Conservation (phyloP, 2,888 invertebrate species). For the Erebia palarica region DNA sequence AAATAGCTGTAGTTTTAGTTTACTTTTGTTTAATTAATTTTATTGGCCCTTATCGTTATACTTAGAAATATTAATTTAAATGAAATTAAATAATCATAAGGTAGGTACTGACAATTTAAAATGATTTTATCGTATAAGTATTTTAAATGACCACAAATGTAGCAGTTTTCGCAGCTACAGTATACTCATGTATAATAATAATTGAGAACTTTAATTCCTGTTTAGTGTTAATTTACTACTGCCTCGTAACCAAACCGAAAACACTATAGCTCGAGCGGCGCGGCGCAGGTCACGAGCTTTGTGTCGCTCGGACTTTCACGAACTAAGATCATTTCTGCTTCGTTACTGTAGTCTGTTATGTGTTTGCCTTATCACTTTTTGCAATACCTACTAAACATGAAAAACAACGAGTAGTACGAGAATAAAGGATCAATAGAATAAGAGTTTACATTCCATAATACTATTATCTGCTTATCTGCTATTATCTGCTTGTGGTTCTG, state of each 20-base stretch:
- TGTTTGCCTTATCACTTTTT: conserved; percentile 13
- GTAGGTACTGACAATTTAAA: conserved; percentile 9
- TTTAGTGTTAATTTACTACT: conserved; percentile 10
- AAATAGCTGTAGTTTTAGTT: too few species aligned
- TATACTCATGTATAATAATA: not conserved
- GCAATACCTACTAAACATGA: not conserved
- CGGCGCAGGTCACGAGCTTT: conserved; percentile 4
- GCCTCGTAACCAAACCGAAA: conserved; percentile 14
- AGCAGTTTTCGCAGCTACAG: not conserved
- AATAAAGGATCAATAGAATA: not conserved
- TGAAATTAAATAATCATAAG: too few species aligned
- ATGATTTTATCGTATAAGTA: too few species aligned
- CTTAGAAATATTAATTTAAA: too few species aligned
- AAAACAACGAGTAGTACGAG: not conserved
- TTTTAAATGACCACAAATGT: not conserved
- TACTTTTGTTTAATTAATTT: too few species aligned
- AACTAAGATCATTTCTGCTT: conserved; percentile 17
- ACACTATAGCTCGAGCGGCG: not conserved
- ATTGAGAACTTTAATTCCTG: conserved; percentile 12
- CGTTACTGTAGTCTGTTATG: conserved; percentile 2
- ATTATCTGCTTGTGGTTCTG: too few species aligned
- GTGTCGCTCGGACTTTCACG: conserved; percentile 23
- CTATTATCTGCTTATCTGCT: not conserved
- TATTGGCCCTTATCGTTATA: too few species aligned
- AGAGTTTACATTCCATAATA: not conserved